phyloP scores from a whole-genome alignment of 2,888 invertebrate genomes.

The Epistrophella euchroma region DNA sequence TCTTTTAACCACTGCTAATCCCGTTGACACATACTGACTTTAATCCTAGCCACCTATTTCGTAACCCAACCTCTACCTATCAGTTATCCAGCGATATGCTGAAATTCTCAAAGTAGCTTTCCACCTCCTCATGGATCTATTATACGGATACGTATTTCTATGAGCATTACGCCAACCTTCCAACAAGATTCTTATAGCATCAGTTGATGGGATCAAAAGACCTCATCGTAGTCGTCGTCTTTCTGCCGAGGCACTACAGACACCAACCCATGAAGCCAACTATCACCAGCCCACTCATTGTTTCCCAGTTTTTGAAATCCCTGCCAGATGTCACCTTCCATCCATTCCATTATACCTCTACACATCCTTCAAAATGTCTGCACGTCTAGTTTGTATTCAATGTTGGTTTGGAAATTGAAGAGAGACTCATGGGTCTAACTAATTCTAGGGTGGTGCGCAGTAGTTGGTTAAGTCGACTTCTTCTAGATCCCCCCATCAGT shows the following conservation, averaged over 20 bases:
- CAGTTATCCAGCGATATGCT: neutral
- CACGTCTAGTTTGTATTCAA: conserved; percentile 71
- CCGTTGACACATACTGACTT: conserved; percentile 65
- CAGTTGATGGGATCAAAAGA: conserved; percentile 63
- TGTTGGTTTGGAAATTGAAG: conserved; percentile 49
- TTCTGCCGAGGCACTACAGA: neutral
- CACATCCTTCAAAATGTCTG: conserved; percentile 75
- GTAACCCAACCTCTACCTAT: conserved; percentile 36
- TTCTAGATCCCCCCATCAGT: neutral
- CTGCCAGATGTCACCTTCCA: conserved; percentile 74
- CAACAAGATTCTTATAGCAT: conserved; percentile 57
- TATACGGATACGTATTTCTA: conserved; percentile 9
- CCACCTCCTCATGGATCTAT: conserved; percentile 42
- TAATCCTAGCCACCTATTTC: conserved; percentile 60
- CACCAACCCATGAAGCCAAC: conserved; percentile 26
- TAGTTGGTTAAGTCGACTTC: conserved; percentile 35
- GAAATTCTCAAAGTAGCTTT: conserved; percentile 9
- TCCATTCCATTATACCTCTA: conserved; percentile 56
- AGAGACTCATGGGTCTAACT: conserved; percentile 48
- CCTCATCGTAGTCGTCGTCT: conserved; percentile 6
- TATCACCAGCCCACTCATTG: conserved; percentile 67
- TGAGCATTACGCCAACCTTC: neutral
- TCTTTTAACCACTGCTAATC: conserved; percentile 30
- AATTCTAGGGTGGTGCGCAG: conserved; percentile 67
- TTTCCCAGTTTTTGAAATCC: conserved; percentile 69